Conservation (phyloP, 1,140 invertebrate species). For the Drosophila cardini region DNA sequence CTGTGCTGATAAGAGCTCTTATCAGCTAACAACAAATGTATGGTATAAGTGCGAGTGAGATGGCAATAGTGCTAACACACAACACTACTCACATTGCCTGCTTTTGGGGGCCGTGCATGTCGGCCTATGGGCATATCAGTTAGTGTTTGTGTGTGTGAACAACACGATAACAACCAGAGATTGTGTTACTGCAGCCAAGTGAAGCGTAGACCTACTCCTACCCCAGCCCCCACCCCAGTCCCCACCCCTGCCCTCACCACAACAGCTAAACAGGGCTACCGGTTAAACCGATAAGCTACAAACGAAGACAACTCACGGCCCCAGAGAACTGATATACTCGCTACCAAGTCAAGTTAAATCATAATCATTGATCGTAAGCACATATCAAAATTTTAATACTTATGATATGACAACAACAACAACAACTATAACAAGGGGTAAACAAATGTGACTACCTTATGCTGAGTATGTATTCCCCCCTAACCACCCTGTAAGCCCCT, state of each 20-base stretch:
- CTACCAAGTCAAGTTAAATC: constrained; percentile 26
- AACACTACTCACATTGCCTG: constrained; percentile 36
- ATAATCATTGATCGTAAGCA: constrained; percentile 48
- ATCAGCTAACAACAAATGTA: constrained; percentile 16
- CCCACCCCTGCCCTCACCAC: not conserved
- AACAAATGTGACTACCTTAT: constrained; percentile 36
- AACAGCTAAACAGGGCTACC: constrained; percentile 36
- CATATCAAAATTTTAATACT: constrained; percentile 47
- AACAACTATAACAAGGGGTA: constrained; percentile 12
- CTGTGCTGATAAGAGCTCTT: constrained; percentile 19
- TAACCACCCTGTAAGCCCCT: not conserved
- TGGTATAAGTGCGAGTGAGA: constrained; percentile 19
- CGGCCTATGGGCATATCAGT: not conserved
- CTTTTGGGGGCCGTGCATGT: constrained; percentile 47
- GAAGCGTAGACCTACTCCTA: not conserved
- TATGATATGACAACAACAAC: constrained; percentile 23
- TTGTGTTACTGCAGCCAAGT: constrained; percentile 41
- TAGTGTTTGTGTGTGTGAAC: constrained; percentile 12
- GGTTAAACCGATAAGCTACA: constrained; percentile 40
- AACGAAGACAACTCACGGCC: not conserved
- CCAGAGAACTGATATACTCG: constrained; percentile 1
- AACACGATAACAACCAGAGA: constrained; percentile 50
- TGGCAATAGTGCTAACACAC: constrained; percentile 17
- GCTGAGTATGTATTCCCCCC: not conserved
- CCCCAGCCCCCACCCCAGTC: not conserved